Conservation (phyloP, 2,888 invertebrate species). For the Mactromeris polynyma region DNA sequence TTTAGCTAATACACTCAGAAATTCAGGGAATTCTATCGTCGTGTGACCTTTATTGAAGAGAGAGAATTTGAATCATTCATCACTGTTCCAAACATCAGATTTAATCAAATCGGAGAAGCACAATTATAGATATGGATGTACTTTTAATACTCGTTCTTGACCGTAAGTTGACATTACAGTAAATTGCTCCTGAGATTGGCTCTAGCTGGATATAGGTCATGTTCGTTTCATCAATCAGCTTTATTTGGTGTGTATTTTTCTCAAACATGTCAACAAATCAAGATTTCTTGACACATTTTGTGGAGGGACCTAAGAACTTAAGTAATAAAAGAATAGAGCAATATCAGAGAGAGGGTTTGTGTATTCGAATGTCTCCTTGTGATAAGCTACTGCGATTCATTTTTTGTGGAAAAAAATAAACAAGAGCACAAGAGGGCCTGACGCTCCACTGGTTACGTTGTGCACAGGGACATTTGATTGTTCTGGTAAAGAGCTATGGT, state of each 20-base stretch:
- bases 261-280: background rate
- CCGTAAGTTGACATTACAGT: background rate
- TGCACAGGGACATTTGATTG: no score
- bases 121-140: background rate
- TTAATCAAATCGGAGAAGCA: background rate
- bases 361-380: no score
- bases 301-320: background rate
- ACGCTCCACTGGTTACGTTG: no score
- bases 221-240: background rate
- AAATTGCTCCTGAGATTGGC: background rate
- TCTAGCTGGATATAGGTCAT: no score
- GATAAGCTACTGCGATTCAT: no score
- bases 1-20: constrained; percentile 58
- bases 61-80: background rate
- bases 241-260: background rate
- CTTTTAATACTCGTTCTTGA: background rate
- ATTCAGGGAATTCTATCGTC: constrained; percentile 66
- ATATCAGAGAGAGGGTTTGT: no score
- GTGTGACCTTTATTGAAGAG: constrained; percentile 49
- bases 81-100: background rate
- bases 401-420: no score
- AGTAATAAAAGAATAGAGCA: no score
- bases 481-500: no score
- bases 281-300: background rate
- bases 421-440: no score